These are phyloP conservation scores for Tretioscincus oriximinensis DNA, from an alignment of 2,113 vertebrate genomes.

Conservation along the genomic window DNA sequence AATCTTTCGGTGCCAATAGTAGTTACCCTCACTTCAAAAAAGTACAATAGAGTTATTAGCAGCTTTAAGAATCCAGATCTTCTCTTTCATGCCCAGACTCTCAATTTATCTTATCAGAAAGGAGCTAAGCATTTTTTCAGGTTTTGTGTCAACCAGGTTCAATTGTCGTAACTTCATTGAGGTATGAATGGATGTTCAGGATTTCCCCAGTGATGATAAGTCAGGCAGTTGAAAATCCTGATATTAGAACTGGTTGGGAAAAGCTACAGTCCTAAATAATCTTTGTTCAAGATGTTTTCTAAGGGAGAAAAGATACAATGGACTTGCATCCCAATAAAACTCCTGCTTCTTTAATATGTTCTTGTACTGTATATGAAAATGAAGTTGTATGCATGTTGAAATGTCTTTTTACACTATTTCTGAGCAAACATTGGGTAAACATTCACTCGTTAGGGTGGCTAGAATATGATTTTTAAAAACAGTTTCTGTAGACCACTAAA, in stretches of 20 bases:
- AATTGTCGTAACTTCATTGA: slow-evolving; percentile 4
- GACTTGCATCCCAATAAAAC: not conserved
- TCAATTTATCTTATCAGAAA: slow-evolving; percentile 17
- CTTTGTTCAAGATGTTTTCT: not conserved
- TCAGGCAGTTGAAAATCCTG: slow-evolving; percentile 10
- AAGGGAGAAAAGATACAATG: not conserved
- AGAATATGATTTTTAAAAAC: no score
- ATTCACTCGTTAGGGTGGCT: no score
- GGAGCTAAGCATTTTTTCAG: slow-evolving; percentile 11
- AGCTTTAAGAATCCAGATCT: slow-evolving; percentile 1
- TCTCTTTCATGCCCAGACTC: not conserved
- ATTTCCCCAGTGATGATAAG: slow-evolving; percentile 15
- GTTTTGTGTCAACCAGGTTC: slow-evolving; percentile 3
- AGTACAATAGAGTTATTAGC: slow-evolving; percentile 14
- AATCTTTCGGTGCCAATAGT: not conserved
- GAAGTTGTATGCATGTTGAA: no score
- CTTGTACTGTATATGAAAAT: no score
- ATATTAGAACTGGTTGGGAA: not conserved
- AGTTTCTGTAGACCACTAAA: no score
- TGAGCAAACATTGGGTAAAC: no score
- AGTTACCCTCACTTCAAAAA: not conserved
- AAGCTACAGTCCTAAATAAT: not conserved
- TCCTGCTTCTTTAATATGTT: no score
- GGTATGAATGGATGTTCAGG: slow-evolving; percentile 15
- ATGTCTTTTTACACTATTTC: no score